phyloP scores from a whole-genome alignment of 2,797 vertebrate genomes.

The Naso thynnoides region DNA sequence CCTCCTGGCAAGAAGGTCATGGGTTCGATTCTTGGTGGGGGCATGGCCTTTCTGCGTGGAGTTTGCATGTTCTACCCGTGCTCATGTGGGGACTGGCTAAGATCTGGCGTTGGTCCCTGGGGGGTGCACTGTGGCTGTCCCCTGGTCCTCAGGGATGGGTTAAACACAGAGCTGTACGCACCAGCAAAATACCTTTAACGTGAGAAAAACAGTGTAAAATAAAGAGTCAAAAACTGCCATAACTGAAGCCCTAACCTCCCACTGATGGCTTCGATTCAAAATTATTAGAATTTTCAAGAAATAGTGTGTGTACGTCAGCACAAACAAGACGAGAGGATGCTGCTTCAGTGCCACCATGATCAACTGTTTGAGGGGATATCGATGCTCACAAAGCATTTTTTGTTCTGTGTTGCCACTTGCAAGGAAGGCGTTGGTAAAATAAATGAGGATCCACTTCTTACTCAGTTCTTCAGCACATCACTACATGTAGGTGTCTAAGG shows the following conservation, averaged over 20 bases:
- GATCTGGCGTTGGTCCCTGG: too few species aligned
- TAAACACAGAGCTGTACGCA: too few species aligned
- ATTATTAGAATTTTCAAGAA: not conserved
- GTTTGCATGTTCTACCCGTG: too few species aligned
- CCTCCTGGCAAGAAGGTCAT: too few species aligned
- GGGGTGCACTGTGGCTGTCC: too few species aligned
- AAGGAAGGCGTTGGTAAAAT: conserved; percentile 2
- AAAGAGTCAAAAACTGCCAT: not conserved
- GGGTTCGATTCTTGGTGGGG: too few species aligned
- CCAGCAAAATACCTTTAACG: too few species aligned
- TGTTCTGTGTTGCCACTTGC: not conserved
- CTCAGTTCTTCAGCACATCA: not conserved
- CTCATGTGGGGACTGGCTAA: too few species aligned
- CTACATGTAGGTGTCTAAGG: conserved; percentile 30
- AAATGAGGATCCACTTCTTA: conserved; percentile 1
- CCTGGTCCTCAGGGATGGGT: too few species aligned
- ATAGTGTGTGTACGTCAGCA: not conserved
- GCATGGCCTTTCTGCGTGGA: too few species aligned
- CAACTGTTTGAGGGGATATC: not conserved
- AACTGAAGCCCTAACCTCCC: too few species aligned
- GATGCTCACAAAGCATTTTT: not conserved
- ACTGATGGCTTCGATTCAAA: not conserved
- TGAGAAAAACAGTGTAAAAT: not conserved
- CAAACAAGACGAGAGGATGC: not conserved
- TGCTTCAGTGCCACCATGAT: conserved; percentile 6